Evolutionary conservation across 2,888 invertebrate species (phyloP).

Genomic region (Oconnorella tubifera): DNA sequence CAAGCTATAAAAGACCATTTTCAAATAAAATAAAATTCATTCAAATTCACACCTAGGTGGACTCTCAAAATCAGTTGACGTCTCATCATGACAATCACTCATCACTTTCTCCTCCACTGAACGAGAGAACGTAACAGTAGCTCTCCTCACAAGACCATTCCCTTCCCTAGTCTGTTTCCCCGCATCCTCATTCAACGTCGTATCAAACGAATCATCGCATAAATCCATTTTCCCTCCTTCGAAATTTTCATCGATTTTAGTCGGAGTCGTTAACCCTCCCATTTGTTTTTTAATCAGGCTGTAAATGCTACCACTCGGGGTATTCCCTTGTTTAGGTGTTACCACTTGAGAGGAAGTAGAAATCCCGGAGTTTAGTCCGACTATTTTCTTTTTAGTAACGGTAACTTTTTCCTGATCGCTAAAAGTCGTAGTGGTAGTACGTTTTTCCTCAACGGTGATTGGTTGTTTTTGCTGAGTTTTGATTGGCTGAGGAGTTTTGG

Average conservation of each 20-base stretch:
- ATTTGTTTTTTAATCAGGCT: constrained; percentile 30
- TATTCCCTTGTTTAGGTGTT: neutral
- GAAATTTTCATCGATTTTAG: neutral
- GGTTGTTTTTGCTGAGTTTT: too few relatives aligned
- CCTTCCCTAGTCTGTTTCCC: neutral
- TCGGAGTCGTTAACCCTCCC: neutral
- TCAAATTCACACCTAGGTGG: neutral
- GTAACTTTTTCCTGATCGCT: neutral
- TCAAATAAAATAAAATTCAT: neutral
- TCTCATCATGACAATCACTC: neutral
- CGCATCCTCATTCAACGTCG: neutral
- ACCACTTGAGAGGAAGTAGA: too few relatives aligned
- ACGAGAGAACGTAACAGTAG: constrained; percentile 2
- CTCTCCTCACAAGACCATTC: neutral
- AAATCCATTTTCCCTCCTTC: constrained; percentile 5
- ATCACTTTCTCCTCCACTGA: constrained; percentile 1
- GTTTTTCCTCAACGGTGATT: constrained; percentile 4
- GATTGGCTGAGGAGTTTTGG: neutral
- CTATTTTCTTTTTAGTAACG: constrained; percentile 11
- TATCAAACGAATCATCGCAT: constrained; percentile 11
- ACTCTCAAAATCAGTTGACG: neutral
- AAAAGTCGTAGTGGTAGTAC: constrained; percentile 4
- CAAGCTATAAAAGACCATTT: neutral
- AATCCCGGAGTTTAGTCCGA: neutral
- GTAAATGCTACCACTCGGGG: constrained; percentile 27